Evolutionary conservation across 2,797 vertebrate species (phyloP), one percentile per base, ranked within the genome.

Genomic region (Helostoma temminkii): DNA sequence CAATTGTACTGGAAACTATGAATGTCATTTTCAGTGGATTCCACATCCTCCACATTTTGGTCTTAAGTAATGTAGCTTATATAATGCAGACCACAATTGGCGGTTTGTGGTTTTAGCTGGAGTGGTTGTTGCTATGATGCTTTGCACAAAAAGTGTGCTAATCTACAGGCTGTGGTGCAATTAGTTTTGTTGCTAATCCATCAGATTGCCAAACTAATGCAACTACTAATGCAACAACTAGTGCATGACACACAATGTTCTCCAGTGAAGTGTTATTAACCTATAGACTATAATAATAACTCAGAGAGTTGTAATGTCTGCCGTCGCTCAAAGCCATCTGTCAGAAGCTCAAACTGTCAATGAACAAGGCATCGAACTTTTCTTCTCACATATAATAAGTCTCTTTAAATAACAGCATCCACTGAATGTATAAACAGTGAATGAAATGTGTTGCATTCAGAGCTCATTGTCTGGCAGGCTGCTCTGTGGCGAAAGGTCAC

Each of bases 401-500:
- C 24, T 9, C 52, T 50, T 24, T 12, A 2, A 28, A 49, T 41
- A 9, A 46, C 14, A 71, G 7, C 1, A 46, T 67, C 34, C 53
- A 18, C 22, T 61, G 25, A 49, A 32, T 46, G 24, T 11, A 72
- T 41, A 21, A 54, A 15, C 46, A 24, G 1, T 56, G 24, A 58
- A 37, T 34, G 6, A 43, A 58, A 39, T 37, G 18, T 3, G 43
- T 3, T 47, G 36, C 28, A 21, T 48, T 55, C 66, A 41, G 54
- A 28, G 58, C 66, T 72, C 1, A 9, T 59, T 74, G 57, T 80
- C 63, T 66, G 16, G 41, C 9, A 7, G 45, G 9, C 50, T 19
- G 8, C n/a, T 59, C 50, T 42, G 39, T 6, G 34, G 21, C 2
- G 6, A 43, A 52, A 59, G 76, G 53, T 80, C 81, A 75, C 12